A percentile compares a stretch with the other conserved stretches of the same genome.
Conservation (phyloP, 2,888 invertebrate genomes). For the Drosophila suboccidentalis region DNA sequence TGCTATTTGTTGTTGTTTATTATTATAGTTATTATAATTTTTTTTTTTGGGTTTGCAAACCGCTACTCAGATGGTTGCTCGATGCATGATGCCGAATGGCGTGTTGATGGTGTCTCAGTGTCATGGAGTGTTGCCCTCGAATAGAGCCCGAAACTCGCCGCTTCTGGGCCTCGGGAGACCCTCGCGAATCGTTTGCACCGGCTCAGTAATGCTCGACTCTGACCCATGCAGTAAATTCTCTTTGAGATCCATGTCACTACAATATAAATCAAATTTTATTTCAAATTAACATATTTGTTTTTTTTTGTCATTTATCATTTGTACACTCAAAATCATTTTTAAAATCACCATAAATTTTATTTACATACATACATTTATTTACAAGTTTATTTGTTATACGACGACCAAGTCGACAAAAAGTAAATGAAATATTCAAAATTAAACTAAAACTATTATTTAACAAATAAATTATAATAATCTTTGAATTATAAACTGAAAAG, state of each 20-base stretch:
- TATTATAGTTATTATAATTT: slow-evolving; percentile 27
- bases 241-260: slow-evolving; percentile 84
- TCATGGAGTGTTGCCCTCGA: slow-evolving; percentile 86
- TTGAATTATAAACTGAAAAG: no score
- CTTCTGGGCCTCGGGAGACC: slow-evolving; percentile 85
- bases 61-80: slow-evolving; percentile 65
- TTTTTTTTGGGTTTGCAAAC: slow-evolving; percentile 32
- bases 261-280: not conserved
- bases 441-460: no score
- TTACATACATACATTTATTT: no score
- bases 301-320: no score
- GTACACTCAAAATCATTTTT: no score
- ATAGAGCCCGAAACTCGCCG: slow-evolving; percentile 86
- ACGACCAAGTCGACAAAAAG: no score
- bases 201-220: slow-evolving; percentile 84
- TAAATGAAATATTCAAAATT: no score
- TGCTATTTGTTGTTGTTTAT: slow-evolving; percentile 40
- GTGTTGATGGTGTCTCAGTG: slow-evolving; percentile 78
- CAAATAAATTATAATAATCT: no score
- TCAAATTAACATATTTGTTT: not conserved
- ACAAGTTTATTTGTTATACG: no score
- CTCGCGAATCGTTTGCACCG: slow-evolving; percentile 85
- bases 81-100: slow-evolving; percentile 47
- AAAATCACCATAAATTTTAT: no score
- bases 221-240: slow-evolving; percentile 85